A percentile compares a stretch with the other conserved stretches of the same genome.
Evolutionary conservation across 2,113 vertebrate genomes (phyloP).

Genomic region (Scophthalmus maximus): DNA sequence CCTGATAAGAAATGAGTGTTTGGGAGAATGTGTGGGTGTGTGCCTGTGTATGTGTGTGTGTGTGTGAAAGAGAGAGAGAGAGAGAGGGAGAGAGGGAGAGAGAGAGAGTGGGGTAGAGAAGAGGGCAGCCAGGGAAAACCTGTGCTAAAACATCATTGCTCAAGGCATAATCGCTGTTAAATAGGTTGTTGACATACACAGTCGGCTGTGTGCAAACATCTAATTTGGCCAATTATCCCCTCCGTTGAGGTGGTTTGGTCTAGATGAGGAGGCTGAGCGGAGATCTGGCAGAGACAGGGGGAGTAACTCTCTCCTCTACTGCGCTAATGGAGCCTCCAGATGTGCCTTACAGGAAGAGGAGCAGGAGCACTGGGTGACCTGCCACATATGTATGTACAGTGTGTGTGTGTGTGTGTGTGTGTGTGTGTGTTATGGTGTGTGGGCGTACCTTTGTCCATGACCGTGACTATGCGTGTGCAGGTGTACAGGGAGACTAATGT

Average conservation of each 20-base stretch:
- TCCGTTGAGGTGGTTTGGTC: conserved; percentile 45
- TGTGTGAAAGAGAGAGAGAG: too few species aligned
- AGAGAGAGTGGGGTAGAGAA: not conserved
- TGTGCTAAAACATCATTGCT: conserved; percentile 59
- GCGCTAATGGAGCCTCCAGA: conserved; percentile 65
- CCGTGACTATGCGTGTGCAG: conserved; percentile 52
- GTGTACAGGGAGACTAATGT: conserved; percentile 37
- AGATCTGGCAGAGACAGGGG: conserved; percentile 32
- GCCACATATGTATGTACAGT: not conserved
- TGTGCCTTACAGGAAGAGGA: conserved; percentile 57
- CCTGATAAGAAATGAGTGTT: not conserved
- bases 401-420: conserved; percentile 10
- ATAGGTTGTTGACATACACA: conserved; percentile 73
- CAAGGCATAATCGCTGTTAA: conserved; percentile 65
- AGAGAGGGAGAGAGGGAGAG: not conserved
- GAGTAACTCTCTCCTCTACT: conserved; percentile 31
- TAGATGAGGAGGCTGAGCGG: conserved; percentile 31
- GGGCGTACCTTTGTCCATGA: conserved; percentile 26
- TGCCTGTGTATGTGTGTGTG: too few species aligned
- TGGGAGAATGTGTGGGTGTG: not conserved
- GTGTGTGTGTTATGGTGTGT: conserved; percentile 13
- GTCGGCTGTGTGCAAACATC: conserved; percentile 63
- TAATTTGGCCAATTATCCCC: conserved; percentile 70
- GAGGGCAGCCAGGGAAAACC: conserved; percentile 22
- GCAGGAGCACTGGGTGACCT: not conserved